Evolutionary conservation across 2,113 vertebrate genomes (phyloP).

Genomic region (Megaptera novaeangliae): DNA sequence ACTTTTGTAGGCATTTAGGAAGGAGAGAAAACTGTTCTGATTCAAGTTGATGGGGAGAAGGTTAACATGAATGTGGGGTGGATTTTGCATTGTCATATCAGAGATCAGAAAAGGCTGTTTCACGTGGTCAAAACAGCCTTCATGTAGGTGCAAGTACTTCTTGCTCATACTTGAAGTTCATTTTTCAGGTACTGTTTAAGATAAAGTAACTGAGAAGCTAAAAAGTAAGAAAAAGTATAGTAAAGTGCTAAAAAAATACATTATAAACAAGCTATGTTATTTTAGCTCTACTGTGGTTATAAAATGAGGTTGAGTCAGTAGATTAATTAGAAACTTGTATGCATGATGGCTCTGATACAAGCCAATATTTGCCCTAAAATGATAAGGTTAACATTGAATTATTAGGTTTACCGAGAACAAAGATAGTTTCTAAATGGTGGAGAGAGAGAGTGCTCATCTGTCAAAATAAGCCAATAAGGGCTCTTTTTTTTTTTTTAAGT

Average conservation of each 20-base stretch:
- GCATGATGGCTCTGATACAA: background rate
- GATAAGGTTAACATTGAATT: slow-evolving; percentile 5
- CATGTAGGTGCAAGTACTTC: background rate
- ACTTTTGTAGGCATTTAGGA: background rate
- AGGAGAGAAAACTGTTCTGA: background rate
- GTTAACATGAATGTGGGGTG: background rate
- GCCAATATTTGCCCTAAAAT: slow-evolving; percentile 5
- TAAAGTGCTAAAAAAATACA: background rate
- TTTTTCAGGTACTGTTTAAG: slow-evolving; percentile 22
- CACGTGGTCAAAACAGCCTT: background rate
- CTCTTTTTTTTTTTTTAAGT: too few relatives aligned
- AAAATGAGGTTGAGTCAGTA: slow-evolving; percentile 4
- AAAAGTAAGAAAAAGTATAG: background rate
- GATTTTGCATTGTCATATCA: background rate
- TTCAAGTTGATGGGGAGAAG: background rate
- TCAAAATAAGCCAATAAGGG: slow-evolving; percentile 7
- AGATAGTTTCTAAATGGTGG: slow-evolving; percentile 2
- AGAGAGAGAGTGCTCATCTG: background rate
- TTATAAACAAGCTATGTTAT: background rate
- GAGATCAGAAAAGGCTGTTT: background rate
- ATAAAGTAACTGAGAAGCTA: slow-evolving; percentile 33
- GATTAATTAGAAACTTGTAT: slow-evolving; percentile 19
- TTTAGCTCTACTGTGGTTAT: slow-evolving; percentile 35
- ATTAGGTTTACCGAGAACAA: slow-evolving; percentile 9
- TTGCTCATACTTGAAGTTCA: slow-evolving; percentile 38